Evolutionary conservation across 64 coral and sea anemone species (phyloP), one percentile per base, ranked within the genome.

Genomic region (Exaiptasia diaphana): DNA sequence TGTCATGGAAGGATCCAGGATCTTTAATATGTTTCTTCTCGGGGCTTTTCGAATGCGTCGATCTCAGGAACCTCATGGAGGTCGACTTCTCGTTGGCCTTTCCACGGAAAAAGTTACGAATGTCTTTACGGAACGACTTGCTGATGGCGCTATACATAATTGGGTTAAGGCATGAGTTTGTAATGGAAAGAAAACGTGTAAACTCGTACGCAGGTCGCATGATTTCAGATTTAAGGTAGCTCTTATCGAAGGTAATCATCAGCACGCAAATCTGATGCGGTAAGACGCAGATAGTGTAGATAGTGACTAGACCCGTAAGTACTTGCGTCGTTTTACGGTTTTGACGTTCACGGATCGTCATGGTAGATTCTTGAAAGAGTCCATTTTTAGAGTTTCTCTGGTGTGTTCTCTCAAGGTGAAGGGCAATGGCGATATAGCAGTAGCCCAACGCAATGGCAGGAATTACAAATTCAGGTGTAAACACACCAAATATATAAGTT

Each of bases 271-370:
- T 67, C 78, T 82, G 79, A 55, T 83, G 70, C 6, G 91, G 91
- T 23, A 93, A 63, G 18, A 93, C 88, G 38, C 85, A 93, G 39
- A 83, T 24, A 5, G 78, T 75, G 73, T 93, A 93, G 10, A 93
- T 49, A 6, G 72, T 83, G 4, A 93, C 91, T 15, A 93, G 12
- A 7, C 91, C 91, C 4, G 91, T 93, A 1, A 93, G 45, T 18
- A 88, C 63, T 59, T 88, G 87, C 0, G 91, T 93, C 26, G 91
- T 93, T 56, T 93, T 93, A 29, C 72, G 61, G 73, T 93, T 93
- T 60, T 93, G 91, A 10, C 64, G 71, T 13, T 54, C 56, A 6
- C 91, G 85, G 50, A 37, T 71, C 5, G 85, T 61, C 30, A 68
- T 68, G 24, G 81, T 30, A 2, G 63, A 76, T 38, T 63, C 58